These are phyloP conservation scores for Invenusta paracnida DNA, from an alignment of 2,888 invertebrate species.

Conservation along the genomic window DNA sequence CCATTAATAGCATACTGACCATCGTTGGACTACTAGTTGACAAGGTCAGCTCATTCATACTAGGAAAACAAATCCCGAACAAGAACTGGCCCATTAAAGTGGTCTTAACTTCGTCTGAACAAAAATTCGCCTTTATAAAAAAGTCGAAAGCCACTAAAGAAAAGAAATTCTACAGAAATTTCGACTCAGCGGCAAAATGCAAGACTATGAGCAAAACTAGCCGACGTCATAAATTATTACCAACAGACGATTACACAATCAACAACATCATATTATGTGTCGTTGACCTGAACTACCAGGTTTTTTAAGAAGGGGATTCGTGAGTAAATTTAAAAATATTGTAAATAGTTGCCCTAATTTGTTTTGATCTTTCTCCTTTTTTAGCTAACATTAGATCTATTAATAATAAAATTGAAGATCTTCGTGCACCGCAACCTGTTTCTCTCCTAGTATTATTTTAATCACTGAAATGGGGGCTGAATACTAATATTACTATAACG, in stretches of 20 bases:
- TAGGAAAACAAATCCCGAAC: constrained; percentile 22
- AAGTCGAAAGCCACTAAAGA: constrained; percentile 15
- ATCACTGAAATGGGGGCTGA: neutral
- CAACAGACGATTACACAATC: neutral
- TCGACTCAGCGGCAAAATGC: constrained; percentile 8
- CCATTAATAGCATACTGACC: constrained; percentile 13
- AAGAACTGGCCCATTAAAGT: constrained; percentile 11
- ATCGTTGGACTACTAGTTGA: neutral
- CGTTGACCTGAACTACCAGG: constrained; percentile 22
- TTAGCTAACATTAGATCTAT: neutral
- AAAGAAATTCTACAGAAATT: constrained; percentile 8
- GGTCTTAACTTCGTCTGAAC: constrained; percentile 7
- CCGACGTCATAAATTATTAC: neutral
- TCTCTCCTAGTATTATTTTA: constrained; percentile 12
- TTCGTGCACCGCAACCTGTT: neutral
- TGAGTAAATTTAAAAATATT: constrained; percentile 13
- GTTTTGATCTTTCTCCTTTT: neutral
- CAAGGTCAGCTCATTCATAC: neutral
- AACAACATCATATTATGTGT: neutral
- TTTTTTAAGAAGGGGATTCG: constrained; percentile 16
- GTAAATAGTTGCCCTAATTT: constrained; percentile 8
- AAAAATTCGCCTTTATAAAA: neutral
- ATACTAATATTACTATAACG: constrained; percentile 10
- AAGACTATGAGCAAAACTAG: constrained; percentile 4
- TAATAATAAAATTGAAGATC: constrained; percentile 13